These are phyloP conservation scores for Scaptomyza reducta DNA, from an alignment of 2,888 invertebrate species.

Conservation along the genomic window DNA sequence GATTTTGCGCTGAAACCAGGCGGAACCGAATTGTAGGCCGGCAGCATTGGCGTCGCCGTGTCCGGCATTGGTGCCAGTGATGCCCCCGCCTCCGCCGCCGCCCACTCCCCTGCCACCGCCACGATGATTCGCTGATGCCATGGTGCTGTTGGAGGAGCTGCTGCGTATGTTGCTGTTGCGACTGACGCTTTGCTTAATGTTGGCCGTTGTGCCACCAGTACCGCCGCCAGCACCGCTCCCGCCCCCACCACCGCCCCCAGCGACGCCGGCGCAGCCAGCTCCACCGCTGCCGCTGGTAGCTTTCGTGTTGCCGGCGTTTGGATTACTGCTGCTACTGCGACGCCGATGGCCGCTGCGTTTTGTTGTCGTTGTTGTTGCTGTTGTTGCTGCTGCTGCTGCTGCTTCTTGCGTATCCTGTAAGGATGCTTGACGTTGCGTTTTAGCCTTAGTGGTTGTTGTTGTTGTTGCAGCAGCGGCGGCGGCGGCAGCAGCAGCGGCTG, in stretches of 20 bases:
- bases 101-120: constrained; percentile 82
- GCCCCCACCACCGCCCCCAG: constrained; percentile 69
- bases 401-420: constrained; percentile 60
- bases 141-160: constrained; percentile 85
- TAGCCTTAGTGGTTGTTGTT: constrained; percentile 28
- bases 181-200: constrained; percentile 83
- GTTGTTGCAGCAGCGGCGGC: constrained; percentile 49
- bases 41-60: constrained; percentile 83
- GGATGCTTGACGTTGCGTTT: constrained; percentile 53
- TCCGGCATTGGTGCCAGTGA: constrained; percentile 60
- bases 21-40: constrained; percentile 97
- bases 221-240: constrained; percentile 48
- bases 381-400: constrained; percentile 33
- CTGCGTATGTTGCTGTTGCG: constrained; percentile 84
- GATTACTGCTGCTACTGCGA: constrained; percentile 80
- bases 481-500: constrained; percentile 78
- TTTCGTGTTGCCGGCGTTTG: constrained; percentile 78
- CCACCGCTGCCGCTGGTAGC: constrained; percentile 79
- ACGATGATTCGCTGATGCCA: constrained; percentile 85
- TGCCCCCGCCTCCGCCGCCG: constrained; percentile 72
- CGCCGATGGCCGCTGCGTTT: constrained; percentile 74
- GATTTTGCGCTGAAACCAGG: constrained; percentile 99
- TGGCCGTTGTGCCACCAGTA: constrained; percentile 40
- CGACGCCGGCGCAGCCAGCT: constrained; percentile 78
- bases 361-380: constrained; percentile 33